Evolutionary conservation across 2,113 vertebrate species (phyloP).

Genomic region (Pachycephala philippinensis): DNA sequence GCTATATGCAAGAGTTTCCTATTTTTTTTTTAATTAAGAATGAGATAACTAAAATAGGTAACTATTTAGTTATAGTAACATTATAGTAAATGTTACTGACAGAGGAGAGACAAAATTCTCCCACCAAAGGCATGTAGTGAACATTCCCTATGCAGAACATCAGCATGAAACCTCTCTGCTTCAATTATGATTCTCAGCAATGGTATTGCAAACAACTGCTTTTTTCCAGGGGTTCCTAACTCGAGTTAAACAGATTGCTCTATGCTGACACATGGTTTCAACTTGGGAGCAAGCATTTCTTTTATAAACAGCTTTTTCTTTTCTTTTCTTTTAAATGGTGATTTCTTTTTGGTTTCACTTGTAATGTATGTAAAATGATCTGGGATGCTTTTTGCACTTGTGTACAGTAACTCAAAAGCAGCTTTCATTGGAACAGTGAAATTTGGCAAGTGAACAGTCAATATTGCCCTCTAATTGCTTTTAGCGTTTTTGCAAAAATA

Average conservation of each 20-base stretch:
- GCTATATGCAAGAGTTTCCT: neutral
- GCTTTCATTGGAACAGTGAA: slow-evolving; percentile 61
- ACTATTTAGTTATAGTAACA: too few species aligned
- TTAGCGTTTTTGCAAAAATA: slow-evolving; percentile 64
- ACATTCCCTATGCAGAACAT: neutral
- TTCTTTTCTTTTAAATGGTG: slow-evolving; percentile 33
- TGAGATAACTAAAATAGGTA: neutral
- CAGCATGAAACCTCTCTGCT: neutral
- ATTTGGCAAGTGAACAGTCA: slow-evolving; percentile 64
- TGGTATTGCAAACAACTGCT: slow-evolving; percentile 9
- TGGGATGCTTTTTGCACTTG: slow-evolving; percentile 45
- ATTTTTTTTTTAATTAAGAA: neutral
- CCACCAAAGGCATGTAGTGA: neutral
- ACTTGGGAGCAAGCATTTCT: slow-evolving; percentile 43
- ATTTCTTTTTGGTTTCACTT: slow-evolving; percentile 43
- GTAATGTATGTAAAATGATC: slow-evolving; percentile 51
- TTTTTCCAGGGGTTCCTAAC: slow-evolving; percentile 9
- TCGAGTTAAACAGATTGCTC: slow-evolving; percentile 43
- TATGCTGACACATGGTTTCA: slow-evolving; percentile 52
- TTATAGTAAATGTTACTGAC: neutral
- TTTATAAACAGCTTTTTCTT: slow-evolving; percentile 27
- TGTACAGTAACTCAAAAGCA: slow-evolving; percentile 50
- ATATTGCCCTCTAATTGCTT: slow-evolving; percentile 65
- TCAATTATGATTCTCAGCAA: neutral
- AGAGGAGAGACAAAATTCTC: neutral